phyloP scores from a whole-genome alignment of 2,797 vertebrate species.

The Hydrophis major region DNA sequence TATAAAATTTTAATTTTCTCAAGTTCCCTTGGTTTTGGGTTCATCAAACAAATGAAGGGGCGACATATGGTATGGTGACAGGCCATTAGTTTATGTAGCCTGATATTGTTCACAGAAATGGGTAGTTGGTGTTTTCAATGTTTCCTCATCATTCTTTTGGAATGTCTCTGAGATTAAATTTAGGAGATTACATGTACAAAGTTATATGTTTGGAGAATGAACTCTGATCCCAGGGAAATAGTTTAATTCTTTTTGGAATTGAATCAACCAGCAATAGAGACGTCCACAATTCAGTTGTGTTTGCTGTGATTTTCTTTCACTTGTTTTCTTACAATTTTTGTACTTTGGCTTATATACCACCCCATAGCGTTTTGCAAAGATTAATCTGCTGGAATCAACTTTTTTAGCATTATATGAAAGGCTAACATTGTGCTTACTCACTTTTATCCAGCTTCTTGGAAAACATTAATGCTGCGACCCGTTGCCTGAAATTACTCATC shows the following conservation, averaged over 20 bases:
- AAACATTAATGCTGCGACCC: slow-evolving; percentile 67
- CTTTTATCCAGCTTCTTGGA: slow-evolving; percentile 50
- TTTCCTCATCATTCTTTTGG: neutral
- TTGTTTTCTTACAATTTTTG: neutral
- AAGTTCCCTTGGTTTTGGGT: neutral
- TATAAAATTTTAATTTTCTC: neutral
- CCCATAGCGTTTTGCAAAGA: neutral
- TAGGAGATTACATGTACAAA: neutral
- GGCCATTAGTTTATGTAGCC: neutral
- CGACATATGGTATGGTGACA: neutral
- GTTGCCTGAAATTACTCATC: slow-evolving; percentile 74
- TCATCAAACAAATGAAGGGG: neutral
- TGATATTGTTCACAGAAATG: neutral
- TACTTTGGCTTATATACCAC: neutral
- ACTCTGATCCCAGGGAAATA: neutral
- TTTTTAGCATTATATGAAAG: slow-evolving; percentile 23
- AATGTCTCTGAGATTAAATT: neutral
- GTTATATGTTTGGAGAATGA: neutral
- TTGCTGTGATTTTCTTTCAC: neutral
- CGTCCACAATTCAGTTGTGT: neutral
- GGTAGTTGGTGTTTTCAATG: neutral
- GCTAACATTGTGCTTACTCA: slow-evolving; percentile 1
- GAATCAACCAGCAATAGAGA: neutral
- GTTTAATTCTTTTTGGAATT: neutral
- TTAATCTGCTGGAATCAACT: neutral